Evolutionary conservation across 2,888 invertebrate species (phyloP).

Genomic region (Tetranychus piercei): DNA sequence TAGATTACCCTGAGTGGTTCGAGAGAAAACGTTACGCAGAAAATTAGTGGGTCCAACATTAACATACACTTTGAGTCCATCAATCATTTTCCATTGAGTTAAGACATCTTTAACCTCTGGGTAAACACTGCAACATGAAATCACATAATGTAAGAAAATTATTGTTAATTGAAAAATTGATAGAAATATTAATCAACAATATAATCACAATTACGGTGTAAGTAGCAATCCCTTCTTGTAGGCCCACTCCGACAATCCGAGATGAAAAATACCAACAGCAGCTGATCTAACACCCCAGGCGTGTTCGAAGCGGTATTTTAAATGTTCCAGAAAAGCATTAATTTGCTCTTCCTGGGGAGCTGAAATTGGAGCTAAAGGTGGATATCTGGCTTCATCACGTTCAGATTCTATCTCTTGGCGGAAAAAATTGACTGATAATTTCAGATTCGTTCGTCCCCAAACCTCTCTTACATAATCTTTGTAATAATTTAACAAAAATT

Average conservation of each 20-base stretch:
- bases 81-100: neutral
- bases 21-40: conserved; percentile 7
- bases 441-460: neutral
- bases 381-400: neutral
- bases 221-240: conserved; percentile 2
- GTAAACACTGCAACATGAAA: neutral
- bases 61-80: conserved; percentile 4
- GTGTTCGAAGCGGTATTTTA: conserved; percentile 5
- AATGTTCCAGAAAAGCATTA: neutral
- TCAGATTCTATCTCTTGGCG: neutral
- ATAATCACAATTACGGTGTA: conserved; percentile 2
- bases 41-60: conserved; percentile 6
- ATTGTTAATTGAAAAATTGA: neutral
- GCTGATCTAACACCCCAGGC: neutral
- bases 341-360: conserved; percentile 7
- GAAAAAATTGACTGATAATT: conserved; percentile 4
- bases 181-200: neutral
- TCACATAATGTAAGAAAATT: neutral
- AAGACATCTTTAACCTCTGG: neutral
- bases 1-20: neutral
- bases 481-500: neutral
- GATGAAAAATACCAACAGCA: conserved; percentile 1
- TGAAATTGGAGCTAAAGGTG: neutral
- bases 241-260: conserved; percentile 3
- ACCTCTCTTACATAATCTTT: neutral